Evolutionary conservation across 2,888 invertebrate genomes (phyloP), one percentile per base, ranked within the genome.

Genomic region (Protophormia terraenovae): DNA sequence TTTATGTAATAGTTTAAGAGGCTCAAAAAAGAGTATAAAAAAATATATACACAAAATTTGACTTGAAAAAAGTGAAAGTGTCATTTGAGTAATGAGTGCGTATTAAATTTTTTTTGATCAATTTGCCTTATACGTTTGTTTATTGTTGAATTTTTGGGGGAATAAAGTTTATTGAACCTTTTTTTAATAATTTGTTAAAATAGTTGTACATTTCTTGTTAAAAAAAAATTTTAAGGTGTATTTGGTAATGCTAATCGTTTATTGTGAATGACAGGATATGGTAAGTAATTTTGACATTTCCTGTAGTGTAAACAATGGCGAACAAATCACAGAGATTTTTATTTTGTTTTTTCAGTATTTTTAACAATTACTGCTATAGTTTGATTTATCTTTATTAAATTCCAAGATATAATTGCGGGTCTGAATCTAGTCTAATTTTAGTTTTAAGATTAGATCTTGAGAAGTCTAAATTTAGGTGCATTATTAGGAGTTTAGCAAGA

Each of bases 31-130:
- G 0, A 27, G 24, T 12, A 66, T 35, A 2, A 35, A 32, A 62
- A 66, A 66, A 16, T 62, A 16, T 19, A 32, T 24, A 76, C 6
- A 35, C 22, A 45, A 64, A 47, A 41, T 16, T 35, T 4, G 29
- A 10, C 53, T 14, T 6, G 0, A 69, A 73, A 73, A 79, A 72
- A 79, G 83, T 75, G 83, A 84, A 84, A 84, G 83, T 84, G 45
- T 69, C 72, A 55, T 66, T 58, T 60, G 6, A 16, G 47, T 35
- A 7, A 29, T 16, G 4, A 58, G 19, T 50, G 32, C 12, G 41
- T 58, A 38, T 35, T 60, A 24, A 45, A 60, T 60, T 67, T 19
- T 29, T 55, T 72, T 35, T 14, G 24, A n/a, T n/a, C n/a, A n/a
- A n/a, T n/a, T n/a, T n/a, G n/a, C n/a, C n/a, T n/a, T n/a, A n/a